These are phyloP conservation scores for Ethmia dodecea DNA, from an alignment of 2,888 invertebrate species.

Conservation along the genomic window DNA sequence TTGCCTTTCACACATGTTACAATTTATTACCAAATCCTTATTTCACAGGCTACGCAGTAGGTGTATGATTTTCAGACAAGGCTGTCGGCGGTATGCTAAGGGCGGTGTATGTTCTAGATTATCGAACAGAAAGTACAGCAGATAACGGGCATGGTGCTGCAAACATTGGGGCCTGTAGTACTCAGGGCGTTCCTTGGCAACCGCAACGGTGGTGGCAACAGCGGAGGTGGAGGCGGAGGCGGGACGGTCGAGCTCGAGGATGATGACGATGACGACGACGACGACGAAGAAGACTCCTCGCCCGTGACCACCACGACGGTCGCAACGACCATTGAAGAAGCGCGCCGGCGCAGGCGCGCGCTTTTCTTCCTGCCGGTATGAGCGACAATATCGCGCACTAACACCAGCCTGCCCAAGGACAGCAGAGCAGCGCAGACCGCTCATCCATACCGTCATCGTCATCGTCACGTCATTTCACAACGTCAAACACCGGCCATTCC, in stretches of 20 bases:
- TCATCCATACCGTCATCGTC: conserved; percentile 29
- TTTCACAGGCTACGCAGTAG: conserved; percentile 20
- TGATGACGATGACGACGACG: conserved; percentile 80
- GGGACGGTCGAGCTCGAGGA: conserved; percentile 73
- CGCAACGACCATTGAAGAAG: conserved; percentile 18
- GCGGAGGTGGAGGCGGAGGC: conserved; percentile 56
- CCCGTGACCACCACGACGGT: conserved; percentile 24
- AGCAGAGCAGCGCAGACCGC: conserved; percentile 63
- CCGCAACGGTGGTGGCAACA: conserved; percentile 55
- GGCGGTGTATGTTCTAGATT: conserved; percentile 77
- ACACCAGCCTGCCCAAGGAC: conserved; percentile 66
- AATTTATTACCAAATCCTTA: conserved; percentile 13
- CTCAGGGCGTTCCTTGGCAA: conserved; percentile 79
- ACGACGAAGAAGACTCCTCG: conserved; percentile 36
- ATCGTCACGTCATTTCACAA: conserved; percentile 27
- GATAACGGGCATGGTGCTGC: conserved; percentile 84
- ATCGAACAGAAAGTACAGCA: conserved; percentile 87
- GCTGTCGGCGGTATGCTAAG: conserved; percentile 35
- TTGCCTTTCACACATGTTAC: background rate
- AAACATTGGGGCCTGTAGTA: conserved; percentile 85
- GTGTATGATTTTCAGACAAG: conserved; percentile 14
- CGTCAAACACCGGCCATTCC: conserved; percentile 28
- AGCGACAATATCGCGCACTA: conserved; percentile 53
- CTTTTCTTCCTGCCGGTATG: conserved; percentile 62
- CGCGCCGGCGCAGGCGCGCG: conserved; percentile 45